A percentile compares a stretch with the other conserved stretches of the same genome.
phyloP scores from a whole-genome alignment of 2,888 invertebrate species.

The Ophonus ardosiacus region DNA sequence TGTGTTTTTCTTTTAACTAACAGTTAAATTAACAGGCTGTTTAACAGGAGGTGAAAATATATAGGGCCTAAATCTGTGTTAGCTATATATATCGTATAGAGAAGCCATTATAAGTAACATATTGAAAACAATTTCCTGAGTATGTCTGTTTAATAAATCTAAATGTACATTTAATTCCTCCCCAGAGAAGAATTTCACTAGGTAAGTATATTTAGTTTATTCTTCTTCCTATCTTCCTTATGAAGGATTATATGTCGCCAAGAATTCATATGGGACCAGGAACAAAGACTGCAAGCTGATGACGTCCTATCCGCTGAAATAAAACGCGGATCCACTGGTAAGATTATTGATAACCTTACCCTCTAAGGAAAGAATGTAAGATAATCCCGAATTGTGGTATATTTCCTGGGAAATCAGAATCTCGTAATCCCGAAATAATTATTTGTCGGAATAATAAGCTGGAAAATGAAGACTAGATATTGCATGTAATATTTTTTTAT shows the following conservation, averaged over 20 bases:
- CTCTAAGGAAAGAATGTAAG: conserved; percentile 1
- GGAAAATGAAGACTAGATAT: not conserved
- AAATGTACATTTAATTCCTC: not conserved
- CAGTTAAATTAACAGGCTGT: no score
- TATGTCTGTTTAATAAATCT: not conserved
- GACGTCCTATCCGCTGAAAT: not conserved
- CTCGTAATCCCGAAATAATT: conserved; percentile 25
- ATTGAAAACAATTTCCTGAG: no score
- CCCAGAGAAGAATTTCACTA: not conserved
- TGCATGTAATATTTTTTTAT: not conserved
- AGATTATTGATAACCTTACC: conserved; percentile 21
- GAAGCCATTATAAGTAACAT: no score
- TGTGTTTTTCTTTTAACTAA: no score
- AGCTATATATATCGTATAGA: no score
- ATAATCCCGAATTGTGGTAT: conserved; percentile 26
- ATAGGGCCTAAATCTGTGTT: no score
- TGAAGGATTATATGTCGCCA: conserved; percentile 14
- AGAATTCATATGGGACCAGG: conserved; percentile 34
- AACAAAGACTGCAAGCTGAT: conserved; percentile 14
- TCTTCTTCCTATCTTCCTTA: conserved; percentile 1
- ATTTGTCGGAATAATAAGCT: not conserved
- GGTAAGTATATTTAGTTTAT: not conserved
- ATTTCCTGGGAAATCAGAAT: conserved; percentile 4
- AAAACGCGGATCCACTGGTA: not conserved
- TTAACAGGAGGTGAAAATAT: no score